A percentile compares a stretch with the other conserved stretches of the same genome.
Conservation (phyloP, 1,140 invertebrate genomes). For the Apis dorsata region DNA sequence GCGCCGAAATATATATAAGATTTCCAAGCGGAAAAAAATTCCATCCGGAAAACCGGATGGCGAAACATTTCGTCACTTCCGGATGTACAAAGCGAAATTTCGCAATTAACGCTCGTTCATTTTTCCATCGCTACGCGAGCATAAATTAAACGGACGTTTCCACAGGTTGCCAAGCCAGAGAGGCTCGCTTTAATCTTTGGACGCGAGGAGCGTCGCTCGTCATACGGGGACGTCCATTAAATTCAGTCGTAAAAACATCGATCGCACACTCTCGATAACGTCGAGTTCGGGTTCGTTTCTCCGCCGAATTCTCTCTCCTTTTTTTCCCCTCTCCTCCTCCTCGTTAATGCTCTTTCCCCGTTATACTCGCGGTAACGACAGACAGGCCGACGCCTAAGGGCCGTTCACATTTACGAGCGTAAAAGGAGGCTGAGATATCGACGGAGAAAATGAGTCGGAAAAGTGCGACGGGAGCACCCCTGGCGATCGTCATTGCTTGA, state of each 20-base stretch:
- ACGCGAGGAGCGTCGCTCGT: conserved; percentile 41
- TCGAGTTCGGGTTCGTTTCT: conserved; percentile 35
- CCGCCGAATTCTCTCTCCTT: neutral
- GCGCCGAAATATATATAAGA: too few relatives aligned
- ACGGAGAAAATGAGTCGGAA: conserved; percentile 72
- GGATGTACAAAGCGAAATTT: too few relatives aligned
- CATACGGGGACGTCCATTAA: conserved; percentile 57
- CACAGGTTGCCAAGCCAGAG: neutral
- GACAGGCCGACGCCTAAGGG: conserved; percentile 71
- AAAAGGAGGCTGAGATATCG: conserved; percentile 67
- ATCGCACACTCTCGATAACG: conserved; percentile 54
- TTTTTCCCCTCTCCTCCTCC: conserved; percentile 9
- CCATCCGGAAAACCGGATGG: too few relatives aligned
- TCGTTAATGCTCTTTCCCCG: conserved; percentile 62
- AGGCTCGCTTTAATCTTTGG: neutral
- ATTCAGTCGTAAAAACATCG: conserved; percentile 61
- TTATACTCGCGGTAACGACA: conserved; percentile 65
- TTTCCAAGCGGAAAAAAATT: too few relatives aligned
- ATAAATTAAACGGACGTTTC: neutral
- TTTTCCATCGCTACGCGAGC: too few relatives aligned
- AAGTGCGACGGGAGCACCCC: conserved; percentile 68
- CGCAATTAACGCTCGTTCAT: too few relatives aligned
- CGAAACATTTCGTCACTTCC: too few relatives aligned
- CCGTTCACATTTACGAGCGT: conserved; percentile 72
- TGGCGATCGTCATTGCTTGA: conserved; percentile 68